Conservation (phyloP, 2,888 invertebrate genomes). For the Noctuana brunneofusca region DNA sequence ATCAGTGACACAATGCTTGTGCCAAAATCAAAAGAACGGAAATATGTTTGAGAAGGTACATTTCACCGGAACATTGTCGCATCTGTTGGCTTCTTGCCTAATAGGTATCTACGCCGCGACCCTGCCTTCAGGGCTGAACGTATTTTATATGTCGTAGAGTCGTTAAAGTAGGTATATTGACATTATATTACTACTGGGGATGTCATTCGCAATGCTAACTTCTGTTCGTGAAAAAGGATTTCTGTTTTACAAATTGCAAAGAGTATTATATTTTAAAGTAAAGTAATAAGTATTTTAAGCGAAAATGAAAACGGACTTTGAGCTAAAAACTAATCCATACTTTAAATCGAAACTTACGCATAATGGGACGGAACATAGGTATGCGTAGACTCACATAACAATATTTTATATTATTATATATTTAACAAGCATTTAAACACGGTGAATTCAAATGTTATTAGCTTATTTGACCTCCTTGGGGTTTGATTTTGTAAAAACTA, state of each 20-base stretch:
- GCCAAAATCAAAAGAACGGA: constrained; percentile 13
- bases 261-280: too few relatives aligned
- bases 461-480: too few relatives aligned
- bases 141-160: constrained; percentile 39
- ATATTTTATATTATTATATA: too few relatives aligned
- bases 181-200: constrained; percentile 1
- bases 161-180: constrained; percentile 3
- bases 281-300: too few relatives aligned
- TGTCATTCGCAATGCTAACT: neutral
- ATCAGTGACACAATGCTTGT: neutral
- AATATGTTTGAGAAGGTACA: constrained; percentile 18
- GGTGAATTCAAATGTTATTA: too few relatives aligned
- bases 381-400: too few relatives aligned
- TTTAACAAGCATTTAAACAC: too few relatives aligned
- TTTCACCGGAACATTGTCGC: constrained; percentile 52
- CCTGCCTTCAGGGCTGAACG: constrained; percentile 41
- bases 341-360: too few relatives aligned
- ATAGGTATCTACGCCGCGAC: constrained; percentile 50
- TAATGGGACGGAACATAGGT: too few relatives aligned
- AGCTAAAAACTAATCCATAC: too few relatives aligned
- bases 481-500: too few relatives aligned
- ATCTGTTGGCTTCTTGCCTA: constrained; percentile 75
- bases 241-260: neutral
- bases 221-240: neutral
- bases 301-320: too few relatives aligned